A percentile compares a stretch with the other conserved stretches of the same genome.
These are phyloP conservation scores for Rhinogobius similis DNA, from an alignment of 2,113 vertebrate species.

Conservation along the genomic window DNA sequence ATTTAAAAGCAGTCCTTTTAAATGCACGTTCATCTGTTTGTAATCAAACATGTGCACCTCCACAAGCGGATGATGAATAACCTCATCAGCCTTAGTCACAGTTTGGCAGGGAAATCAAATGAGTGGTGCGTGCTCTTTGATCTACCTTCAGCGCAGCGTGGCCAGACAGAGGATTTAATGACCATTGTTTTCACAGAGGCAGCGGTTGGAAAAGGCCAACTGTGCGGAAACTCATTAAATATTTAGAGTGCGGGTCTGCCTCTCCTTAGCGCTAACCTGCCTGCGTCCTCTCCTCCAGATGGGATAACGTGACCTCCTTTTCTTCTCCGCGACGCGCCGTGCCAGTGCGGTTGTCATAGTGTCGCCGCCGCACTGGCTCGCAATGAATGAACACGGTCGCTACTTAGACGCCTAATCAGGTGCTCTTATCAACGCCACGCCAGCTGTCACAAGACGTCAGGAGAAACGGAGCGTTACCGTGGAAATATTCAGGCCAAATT, in stretches of 20 bases:
- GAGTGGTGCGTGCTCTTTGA: slow-evolving; percentile 4
- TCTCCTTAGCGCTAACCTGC: slow-evolving; percentile 65
- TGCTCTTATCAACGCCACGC: slow-evolving; percentile 48
- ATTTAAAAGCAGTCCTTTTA: slow-evolving; percentile 8
- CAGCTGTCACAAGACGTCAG: slow-evolving; percentile 53
- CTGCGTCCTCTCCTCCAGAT: slow-evolving; percentile 70
- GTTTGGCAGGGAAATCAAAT: slow-evolving; percentile 21
- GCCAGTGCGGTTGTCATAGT: slow-evolving; percentile 41
- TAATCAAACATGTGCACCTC: neutral
- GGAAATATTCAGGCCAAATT: neutral
- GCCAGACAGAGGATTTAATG: slow-evolving; percentile 49
- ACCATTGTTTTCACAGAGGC: slow-evolving; percentile 69
- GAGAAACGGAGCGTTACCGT: slow-evolving; percentile 12
- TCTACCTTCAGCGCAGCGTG: slow-evolving; percentile 29
- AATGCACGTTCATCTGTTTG: neutral
- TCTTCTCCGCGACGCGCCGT: slow-evolving; percentile 47
- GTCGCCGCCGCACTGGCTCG: slow-evolving; percentile 35
- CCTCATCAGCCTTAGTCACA: neutral
- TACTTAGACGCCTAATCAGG: slow-evolving; percentile 50
- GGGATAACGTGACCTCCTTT: slow-evolving; percentile 69
- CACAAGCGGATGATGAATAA: neutral
- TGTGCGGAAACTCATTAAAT: slow-evolving; percentile 78
- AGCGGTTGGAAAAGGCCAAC: slow-evolving; percentile 69
- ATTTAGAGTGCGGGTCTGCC: slow-evolving; percentile 76
- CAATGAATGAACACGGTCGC: slow-evolving; percentile 61